Evolutionary conservation across 2,797 vertebrate genomes (phyloP), one percentile per base, ranked within the genome.

Genomic region (Phalanger gymnotis): DNA sequence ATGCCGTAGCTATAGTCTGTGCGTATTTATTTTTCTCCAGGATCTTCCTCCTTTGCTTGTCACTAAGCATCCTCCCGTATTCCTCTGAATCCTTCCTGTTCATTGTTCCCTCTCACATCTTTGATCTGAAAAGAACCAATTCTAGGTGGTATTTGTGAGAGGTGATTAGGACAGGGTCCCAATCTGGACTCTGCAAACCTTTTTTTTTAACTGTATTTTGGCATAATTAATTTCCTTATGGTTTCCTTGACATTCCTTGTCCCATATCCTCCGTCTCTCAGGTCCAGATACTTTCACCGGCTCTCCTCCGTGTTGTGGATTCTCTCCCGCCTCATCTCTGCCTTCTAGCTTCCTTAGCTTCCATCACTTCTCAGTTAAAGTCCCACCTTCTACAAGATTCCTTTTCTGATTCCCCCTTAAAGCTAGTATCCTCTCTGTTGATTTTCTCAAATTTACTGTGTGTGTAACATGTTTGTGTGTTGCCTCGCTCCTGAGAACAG

Each of bases 341-440:
- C 90, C 28, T 89, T 96, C 90, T 90, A 12, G 22, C 92, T 40
- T 96, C 57, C 93, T 92, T 91, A 14, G 47, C n/a, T 95, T 30
- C 31, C 11, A 0, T 91, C 1, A 0, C 4, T 93, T 91, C 95
- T 53, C 52, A 87, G 2, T 73, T 14, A 56, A 47, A 57, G 56
- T 5, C 5, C 19, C 28, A 53, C 22, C 54, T 28, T 95, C 58
- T 93, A 56, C 22, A 6, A 93, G 55, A 92, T 90, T 1, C 22
- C 14, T 93, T 91, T 94, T 87, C 54, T 95, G 52, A 4, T 91
- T n/a, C 30, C 27, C n/a, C 4, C 47, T 90, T 31, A 54, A 66
- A 10, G 94, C 95, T 31, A 52, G 0, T 57, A 2, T 7, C 27
- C 31, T 96, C 14, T 95, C 66, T 93, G 56, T 56, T n/a, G 66